Conservation (phyloP, 2,113 vertebrate genomes). For the Leptobrachium ailaonicum region DNA sequence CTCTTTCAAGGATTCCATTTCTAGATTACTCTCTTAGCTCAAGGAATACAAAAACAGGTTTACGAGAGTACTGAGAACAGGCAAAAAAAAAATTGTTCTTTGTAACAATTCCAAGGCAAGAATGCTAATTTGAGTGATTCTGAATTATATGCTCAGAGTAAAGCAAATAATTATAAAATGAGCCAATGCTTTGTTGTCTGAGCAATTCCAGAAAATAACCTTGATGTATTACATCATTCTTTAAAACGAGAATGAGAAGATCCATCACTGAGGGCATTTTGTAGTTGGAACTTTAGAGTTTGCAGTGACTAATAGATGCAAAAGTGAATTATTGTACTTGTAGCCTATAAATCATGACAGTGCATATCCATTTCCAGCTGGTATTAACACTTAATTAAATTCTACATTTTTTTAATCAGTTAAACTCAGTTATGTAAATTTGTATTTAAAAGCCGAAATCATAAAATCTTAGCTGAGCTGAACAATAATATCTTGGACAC, state of each 20-base stretch:
- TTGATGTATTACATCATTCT: neutral
- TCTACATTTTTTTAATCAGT: conserved; percentile 16
- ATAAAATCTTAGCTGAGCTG: conserved; percentile 5
- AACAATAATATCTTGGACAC: conserved; percentile 8
- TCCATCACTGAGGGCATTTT: neutral
- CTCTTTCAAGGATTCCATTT: no score
- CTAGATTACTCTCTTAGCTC: no score
- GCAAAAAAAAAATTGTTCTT: no score
- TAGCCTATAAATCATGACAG: conserved; percentile 4
- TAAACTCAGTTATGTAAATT: conserved; percentile 35
- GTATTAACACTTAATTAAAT: conserved; percentile 31
- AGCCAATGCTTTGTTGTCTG: no score
- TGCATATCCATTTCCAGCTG: neutral
- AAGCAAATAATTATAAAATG: no score
- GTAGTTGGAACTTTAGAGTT: neutral
- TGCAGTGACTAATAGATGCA: neutral
- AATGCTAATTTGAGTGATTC: no score
- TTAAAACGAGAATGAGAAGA: neutral
- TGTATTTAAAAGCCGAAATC: conserved; percentile 28
- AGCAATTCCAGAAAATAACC: neutral
- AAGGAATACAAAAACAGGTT: no score
- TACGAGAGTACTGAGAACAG: no score
- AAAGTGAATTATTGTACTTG: conserved; percentile 7
- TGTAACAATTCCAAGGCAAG: no score
- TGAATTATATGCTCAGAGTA: no score